Evolutionary conservation across 2,113 vertebrate species (phyloP).

Genomic region (Prietella phreatophila): DNA sequence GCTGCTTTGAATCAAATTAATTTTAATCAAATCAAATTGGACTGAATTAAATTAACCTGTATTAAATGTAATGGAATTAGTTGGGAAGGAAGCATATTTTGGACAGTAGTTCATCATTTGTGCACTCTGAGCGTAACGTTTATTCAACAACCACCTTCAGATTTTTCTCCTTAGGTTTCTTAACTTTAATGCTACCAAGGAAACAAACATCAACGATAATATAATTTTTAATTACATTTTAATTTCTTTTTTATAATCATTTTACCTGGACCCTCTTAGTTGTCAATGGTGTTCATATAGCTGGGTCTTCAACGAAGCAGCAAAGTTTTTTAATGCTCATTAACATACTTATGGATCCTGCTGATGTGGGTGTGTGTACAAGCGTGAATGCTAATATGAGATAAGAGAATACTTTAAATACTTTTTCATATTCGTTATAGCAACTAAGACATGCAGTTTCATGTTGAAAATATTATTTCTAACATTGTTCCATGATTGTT

Average conservation of each 20-base stretch:
- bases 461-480: not conserved
- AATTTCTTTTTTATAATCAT: not conserved
- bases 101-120: not conserved
- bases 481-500: not conserved
- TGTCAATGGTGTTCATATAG: not conserved
- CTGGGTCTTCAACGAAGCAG: not conserved
- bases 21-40: too few relatives aligned
- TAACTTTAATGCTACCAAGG: conserved; percentile 1
- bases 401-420: not conserved
- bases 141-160: not conserved
- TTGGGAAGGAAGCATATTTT: not conserved
- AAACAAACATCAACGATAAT: not conserved
- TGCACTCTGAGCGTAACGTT: not conserved
- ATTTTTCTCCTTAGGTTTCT: not conserved
- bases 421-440: not conserved
- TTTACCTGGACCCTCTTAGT: not conserved
- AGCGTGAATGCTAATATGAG: not conserved
- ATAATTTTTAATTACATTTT: not conserved
- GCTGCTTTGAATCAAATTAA: not conserved
- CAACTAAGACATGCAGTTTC: not conserved
- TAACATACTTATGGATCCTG: not conserved
- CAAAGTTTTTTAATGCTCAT: not conserved
- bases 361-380: not conserved
- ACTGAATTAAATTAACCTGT: not conserved
- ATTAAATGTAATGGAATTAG: not conserved